Evolutionary conservation across 2,888 invertebrate genomes (phyloP), one percentile per base, ranked within the genome.

Genomic region (Chymomyza procnemis): DNA sequence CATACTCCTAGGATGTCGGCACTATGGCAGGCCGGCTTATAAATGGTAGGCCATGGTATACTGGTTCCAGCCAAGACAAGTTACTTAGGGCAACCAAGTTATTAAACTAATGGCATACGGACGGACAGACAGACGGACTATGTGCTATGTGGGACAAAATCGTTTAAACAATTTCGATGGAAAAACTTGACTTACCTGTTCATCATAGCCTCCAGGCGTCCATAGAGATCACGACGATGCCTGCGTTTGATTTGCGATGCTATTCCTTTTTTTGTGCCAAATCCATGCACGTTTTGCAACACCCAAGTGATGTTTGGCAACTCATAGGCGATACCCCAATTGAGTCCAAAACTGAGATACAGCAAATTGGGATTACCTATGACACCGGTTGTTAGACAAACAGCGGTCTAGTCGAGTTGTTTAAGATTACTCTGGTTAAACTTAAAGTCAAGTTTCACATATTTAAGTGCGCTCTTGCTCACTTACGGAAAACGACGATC

Each of bases 281-380:
- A 87, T 14, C 85, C 89, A 47, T 88, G 75, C n/a, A 80, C 82
- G 67, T 88, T 79, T 12, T 92, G 90, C 64, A 91, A 88, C 0
- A 92, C 92, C 88, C 93, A 92, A 0, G 93, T 93, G 21, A 91
- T 89, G 71, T 93, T 93, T 0, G 93, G 93, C 61, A 93, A 86
- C 62, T 93, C 92, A 68, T 94, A 95, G 0, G 95, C 94, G 52
- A 95, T 92, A 57, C 94, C 95, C 94, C 94, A 94, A 90, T 94
- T 95, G 26, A 95, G 83, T 4, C 94, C 94, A 79, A 93, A 93
- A 12, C 93, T 93, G 75, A 94, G 93, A 63, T 93, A 93, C 3
- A 93, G 92, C 0, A 91, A 91, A 0, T 92, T 89, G 0, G 93
- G 93, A 83, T 93, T 93, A 8, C 93, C 93, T 30, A 93, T 89